A percentile compares a stretch with the other conserved stretches of the same genome.
These are phyloP conservation scores for Rhynchonema sp. DNA, from an alignment of 2,888 invertebrate species.

Conservation along the genomic window DNA sequence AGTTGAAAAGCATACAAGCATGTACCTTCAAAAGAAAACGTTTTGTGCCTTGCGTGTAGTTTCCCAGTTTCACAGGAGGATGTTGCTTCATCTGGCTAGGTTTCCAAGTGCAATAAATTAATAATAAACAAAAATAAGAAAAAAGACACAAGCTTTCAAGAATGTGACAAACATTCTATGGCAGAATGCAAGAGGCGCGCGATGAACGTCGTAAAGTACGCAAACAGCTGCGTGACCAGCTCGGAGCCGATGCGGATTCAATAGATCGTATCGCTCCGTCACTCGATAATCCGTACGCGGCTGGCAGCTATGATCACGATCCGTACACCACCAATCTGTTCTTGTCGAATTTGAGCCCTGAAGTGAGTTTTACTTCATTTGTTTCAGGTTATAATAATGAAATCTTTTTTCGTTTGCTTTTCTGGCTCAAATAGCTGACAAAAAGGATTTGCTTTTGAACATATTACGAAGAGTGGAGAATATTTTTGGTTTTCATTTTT, in stretches of 20 bases:
- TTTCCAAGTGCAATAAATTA: too few species aligned
- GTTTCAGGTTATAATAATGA: too few species aligned
- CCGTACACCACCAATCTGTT: conserved; percentile 94
- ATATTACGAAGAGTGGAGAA: too few species aligned
- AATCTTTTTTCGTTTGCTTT: not conserved
- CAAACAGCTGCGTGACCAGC: conserved; percentile 35
- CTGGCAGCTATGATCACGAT: conserved; percentile 76
- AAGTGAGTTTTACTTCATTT: conserved; percentile 41
- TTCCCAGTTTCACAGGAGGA: too few species aligned
- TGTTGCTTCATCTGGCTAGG: too few species aligned
- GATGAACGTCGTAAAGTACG: conserved; percentile 72
- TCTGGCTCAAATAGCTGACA: not conserved
- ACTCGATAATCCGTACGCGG: conserved; percentile 19
- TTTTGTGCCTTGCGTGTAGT: too few species aligned
- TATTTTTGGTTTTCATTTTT: too few species aligned
- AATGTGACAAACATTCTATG: conserved; percentile 6
- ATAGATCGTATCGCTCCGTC: conserved; percentile 16
- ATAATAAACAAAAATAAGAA: not conserved
- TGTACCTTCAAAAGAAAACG: too few species aligned
- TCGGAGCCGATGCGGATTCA: conserved; percentile 11
- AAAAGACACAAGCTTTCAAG: not conserved
- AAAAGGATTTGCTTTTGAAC: too few species aligned
- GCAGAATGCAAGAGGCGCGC: conserved; percentile 84
- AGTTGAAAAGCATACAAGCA: too few species aligned
- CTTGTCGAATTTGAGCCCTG: conserved; percentile 85